Evolutionary conservation across 2,797 vertebrate species (phyloP).

Genomic region (Muraenolepis orangiensis): DNA sequence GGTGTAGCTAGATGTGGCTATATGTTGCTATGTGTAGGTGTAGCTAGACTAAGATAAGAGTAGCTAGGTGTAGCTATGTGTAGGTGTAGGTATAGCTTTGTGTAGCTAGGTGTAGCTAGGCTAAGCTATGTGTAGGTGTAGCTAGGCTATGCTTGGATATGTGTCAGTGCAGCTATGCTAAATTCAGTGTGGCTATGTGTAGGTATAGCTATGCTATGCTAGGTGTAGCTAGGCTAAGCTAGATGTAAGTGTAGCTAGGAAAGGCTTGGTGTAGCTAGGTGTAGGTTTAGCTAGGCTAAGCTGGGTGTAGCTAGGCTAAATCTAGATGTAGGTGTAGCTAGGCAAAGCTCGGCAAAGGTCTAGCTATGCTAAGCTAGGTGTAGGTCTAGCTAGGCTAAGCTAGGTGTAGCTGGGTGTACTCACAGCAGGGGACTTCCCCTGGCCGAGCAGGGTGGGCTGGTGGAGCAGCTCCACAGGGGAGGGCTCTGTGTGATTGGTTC

Average conservation of each 20-base stretch:
- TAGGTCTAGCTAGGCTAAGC: neutral
- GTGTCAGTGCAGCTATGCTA: too few relatives aligned
- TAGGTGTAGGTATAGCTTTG: too few relatives aligned
- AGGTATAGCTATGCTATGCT: neutral
- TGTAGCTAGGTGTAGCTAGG: neutral
- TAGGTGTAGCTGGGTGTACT: slow-evolving; percentile 51
- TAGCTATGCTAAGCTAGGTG: neutral
- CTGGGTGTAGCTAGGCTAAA: neutral
- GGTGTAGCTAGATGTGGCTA: neutral
- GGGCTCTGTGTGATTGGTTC: slow-evolving; percentile 82
- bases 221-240: neutral
- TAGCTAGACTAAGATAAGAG: too few relatives aligned
- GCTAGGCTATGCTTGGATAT: too few relatives aligned
- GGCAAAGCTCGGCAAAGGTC: too few relatives aligned
- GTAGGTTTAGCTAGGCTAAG: too few relatives aligned
- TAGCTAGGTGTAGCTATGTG: neutral
- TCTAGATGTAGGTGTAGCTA: too few relatives aligned
- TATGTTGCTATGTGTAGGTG: neutral
- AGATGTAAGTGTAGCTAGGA: neutral
- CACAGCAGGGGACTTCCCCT: slow-evolving; percentile 92
- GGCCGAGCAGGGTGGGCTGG: slow-evolving; percentile 89
- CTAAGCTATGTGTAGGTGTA: too few relatives aligned
- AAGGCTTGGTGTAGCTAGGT: neutral
- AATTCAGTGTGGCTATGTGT: too few relatives aligned
- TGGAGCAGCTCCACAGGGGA: slow-evolving; percentile 90